These are phyloP conservation scores for Gallinago undulata DNA, from an alignment of 2,113 vertebrate genomes.

Conservation along the genomic window DNA sequence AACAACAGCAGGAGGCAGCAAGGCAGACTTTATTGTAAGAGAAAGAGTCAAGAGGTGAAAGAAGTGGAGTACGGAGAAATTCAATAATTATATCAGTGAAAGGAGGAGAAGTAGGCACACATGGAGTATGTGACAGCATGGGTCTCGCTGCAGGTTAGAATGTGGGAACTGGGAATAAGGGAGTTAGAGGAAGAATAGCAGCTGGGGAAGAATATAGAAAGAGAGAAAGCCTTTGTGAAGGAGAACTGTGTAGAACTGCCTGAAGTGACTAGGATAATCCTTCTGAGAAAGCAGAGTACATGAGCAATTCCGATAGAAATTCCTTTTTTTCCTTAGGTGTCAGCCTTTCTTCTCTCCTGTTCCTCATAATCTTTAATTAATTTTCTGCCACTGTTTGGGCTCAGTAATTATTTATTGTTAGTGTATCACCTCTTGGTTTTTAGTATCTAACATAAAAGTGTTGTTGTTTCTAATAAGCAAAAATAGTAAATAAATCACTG, in stretches of 20 bases:
- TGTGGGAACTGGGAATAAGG: background rate
- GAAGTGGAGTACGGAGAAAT: background rate
- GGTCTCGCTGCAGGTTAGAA: background rate
- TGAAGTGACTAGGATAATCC: background rate
- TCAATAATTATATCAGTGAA: background rate
- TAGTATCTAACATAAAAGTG: background rate
- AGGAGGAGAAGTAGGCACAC: background rate
- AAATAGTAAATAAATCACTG: background rate
- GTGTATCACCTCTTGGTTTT: background rate
- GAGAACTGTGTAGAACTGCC: background rate
- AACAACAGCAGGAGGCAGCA: background rate
- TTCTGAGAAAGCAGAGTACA: background rate
- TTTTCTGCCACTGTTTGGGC: background rate
- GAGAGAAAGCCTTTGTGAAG: conserved; percentile 1
- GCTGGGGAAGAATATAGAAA: background rate
- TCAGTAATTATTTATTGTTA: background rate
- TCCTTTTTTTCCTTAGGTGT: background rate
- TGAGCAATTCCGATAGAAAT: background rate
- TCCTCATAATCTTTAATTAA: background rate
- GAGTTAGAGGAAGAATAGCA: background rate
- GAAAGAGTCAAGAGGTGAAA: conserved; percentile 6
- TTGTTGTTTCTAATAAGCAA: background rate
- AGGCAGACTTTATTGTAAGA: background rate
- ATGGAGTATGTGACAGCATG: background rate
- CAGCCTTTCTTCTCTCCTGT: background rate